Evolutionary conservation across 1,140 invertebrate genomes (phyloP).

Genomic region (Berghia stephanieae): DNA sequence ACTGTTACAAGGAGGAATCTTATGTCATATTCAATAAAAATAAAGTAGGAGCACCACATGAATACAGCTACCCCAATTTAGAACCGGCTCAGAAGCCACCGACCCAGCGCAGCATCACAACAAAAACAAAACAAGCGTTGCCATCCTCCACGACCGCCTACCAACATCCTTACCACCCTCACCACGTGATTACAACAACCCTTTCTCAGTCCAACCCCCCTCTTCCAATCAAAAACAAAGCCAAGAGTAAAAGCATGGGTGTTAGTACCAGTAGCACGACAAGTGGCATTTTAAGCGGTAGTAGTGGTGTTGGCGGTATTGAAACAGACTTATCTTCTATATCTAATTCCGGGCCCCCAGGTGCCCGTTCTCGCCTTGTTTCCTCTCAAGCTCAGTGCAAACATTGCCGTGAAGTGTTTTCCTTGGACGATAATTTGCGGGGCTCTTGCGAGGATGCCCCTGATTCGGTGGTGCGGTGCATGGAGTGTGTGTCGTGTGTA

Average conservation of each 20-base stretch:
- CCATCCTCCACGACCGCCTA: conserved; percentile 17
- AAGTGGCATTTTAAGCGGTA: neutral
- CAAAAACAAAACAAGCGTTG: conserved; percentile 40
- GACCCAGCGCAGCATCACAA: conserved; percentile 50
- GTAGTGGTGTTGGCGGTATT: neutral
- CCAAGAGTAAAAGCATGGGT: conserved; percentile 24
- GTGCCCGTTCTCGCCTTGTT: conserved; percentile 35
- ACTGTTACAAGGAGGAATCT: conserved; percentile 69
- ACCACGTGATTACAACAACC: too few relatives aligned
- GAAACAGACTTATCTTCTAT: too few relatives aligned
- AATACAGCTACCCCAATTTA: conserved; percentile 62
- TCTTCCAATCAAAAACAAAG: conserved; percentile 52
- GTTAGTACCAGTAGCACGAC: neutral
- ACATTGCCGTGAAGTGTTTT: conserved; percentile 69
- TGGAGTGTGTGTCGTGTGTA: conserved; percentile 85
- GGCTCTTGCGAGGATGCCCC: conserved; percentile 90
- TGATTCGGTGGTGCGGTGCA: conserved; percentile 81
- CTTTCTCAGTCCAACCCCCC: too few relatives aligned
- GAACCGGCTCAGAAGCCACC: conserved; percentile 56
- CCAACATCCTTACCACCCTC: conserved; percentile 42
- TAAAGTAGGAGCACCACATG: conserved; percentile 52
- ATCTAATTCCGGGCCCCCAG: neutral
- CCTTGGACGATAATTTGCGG: conserved; percentile 80
- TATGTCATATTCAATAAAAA: conserved; percentile 83
- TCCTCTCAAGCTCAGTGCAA: conserved; percentile 61